Conservation (phyloP, 1,140 invertebrate genomes). For the Prorops nasuta region DNA sequence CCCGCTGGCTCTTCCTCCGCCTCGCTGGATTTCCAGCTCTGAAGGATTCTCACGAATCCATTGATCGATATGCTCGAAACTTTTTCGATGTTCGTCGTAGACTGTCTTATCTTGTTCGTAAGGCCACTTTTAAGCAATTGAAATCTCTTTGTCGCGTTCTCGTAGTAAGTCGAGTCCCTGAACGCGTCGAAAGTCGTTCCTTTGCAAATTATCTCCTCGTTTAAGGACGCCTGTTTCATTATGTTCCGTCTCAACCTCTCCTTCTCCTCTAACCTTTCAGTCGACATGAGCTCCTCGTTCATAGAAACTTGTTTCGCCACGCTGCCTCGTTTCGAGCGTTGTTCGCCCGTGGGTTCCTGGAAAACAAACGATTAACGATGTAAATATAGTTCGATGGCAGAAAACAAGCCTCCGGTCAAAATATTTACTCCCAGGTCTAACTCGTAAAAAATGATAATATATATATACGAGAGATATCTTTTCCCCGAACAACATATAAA, state of each 20-base stretch:
- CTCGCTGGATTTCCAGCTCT: slow-evolving; percentile 68
- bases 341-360: no score
- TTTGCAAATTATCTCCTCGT: slow-evolving; percentile 81
- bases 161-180: slow-evolving; percentile 71
- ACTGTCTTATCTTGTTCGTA: slow-evolving; percentile 76
- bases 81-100: slow-evolving; percentile 77
- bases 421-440: no score
- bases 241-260: slow-evolving; percentile 81
- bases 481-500: no score
- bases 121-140: slow-evolving; percentile 82
- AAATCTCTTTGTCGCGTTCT: slow-evolving; percentile 73
- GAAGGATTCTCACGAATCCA: slow-evolving; percentile 72
- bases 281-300: slow-evolving; percentile 85
- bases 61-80: slow-evolving; percentile 67
- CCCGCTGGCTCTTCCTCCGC: slow-evolving; percentile 46
- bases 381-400: no score
- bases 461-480: no score
- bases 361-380: no score
- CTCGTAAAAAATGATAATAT: no score
- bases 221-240: slow-evolving; percentile 83
- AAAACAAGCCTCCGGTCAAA: no score
- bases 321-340: slow-evolving; percentile 55
- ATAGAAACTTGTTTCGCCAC: slow-evolving; percentile 84
- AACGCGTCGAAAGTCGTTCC: slow-evolving; percentile 70
- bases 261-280: slow-evolving; percentile 78